These are phyloP conservation scores for Paragorgia papillata DNA, from an alignment of 92 coral and sea anemone genomes.

Conservation along the genomic window DNA sequence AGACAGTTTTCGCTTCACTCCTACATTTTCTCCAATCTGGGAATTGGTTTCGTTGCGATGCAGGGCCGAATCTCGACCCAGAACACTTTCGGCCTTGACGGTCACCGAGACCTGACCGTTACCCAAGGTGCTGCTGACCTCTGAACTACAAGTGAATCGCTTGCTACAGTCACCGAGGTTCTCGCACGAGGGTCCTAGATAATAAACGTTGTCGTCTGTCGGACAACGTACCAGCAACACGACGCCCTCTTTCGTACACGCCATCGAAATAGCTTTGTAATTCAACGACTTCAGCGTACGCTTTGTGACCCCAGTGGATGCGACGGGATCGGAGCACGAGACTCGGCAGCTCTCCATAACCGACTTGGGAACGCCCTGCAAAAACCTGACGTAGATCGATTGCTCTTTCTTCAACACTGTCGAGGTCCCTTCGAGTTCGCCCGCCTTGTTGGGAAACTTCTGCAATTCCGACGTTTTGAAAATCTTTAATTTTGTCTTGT, in stretches of 20 bases:
- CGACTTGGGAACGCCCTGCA: constrained; percentile 73
- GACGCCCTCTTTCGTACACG: constrained; percentile 74
- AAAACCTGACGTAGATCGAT: constrained; percentile 76
- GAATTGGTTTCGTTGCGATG: constrained; percentile 1
- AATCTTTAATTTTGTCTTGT: constrained; percentile 70
- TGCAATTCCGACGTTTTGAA: constrained; percentile 85
- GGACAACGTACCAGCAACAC: constrained; percentile 71
- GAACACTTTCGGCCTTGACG: constrained; percentile 75
- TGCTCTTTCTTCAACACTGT: constrained; percentile 32
- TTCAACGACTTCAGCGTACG: no score
- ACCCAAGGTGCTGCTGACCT: constrained; percentile 46
- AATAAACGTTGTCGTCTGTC: constrained; percentile 61
- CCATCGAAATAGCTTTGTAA: constrained; percentile 68
- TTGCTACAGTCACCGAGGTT: constrained; percentile 62
- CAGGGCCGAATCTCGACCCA: constrained; percentile 67
- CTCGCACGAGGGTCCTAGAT: constrained; percentile 78
- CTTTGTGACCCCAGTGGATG: no score
- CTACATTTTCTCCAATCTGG: constrained; percentile 32
- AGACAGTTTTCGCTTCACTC: constrained; percentile 66
- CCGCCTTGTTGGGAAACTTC: constrained; percentile 59
- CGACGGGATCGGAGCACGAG: background rate
- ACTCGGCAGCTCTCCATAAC: constrained; percentile 54
- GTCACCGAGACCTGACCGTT: constrained; percentile 70
- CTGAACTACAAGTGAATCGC: constrained; percentile 70
- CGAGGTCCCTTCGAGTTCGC: constrained; percentile 52